Evolutionary conservation across 2,797 vertebrate genomes (phyloP).

Genomic region (Denticeps clupeoides): DNA sequence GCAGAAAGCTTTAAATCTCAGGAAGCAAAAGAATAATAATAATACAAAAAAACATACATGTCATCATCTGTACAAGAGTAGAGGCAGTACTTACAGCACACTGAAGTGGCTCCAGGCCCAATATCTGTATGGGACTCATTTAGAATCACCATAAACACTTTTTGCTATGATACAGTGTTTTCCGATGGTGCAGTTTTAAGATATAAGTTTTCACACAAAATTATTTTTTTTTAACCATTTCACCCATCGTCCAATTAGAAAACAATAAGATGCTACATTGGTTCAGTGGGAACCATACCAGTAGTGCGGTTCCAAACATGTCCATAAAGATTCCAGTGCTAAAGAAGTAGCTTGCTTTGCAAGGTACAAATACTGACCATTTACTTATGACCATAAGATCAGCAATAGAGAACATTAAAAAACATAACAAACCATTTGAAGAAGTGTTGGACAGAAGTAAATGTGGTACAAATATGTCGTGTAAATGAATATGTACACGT

Average conservation of each 20-base stretch:
- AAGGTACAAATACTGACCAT: slow-evolving; percentile 17
- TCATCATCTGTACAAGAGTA: slow-evolving; percentile 42
- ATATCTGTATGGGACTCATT: slow-evolving; percentile 17
- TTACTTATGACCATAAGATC: neutral
- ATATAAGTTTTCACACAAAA: slow-evolving; percentile 9
- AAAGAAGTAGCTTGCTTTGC: slow-evolving; percentile 22
- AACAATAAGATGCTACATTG: slow-evolving; percentile 18
- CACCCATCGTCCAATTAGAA: neutral
- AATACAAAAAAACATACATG: slow-evolving; percentile 14
- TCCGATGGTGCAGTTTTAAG: slow-evolving; percentile 14
- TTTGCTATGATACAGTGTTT: slow-evolving; percentile 27
- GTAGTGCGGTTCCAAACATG: slow-evolving; percentile 26
- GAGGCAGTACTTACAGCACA: slow-evolving; percentile 22
- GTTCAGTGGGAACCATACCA: slow-evolving; percentile 21
- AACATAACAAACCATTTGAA: slow-evolving; percentile 3
- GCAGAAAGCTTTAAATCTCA: slow-evolving; percentile 21
- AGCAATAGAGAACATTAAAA: neutral
- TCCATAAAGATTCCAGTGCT: slow-evolving; percentile 35
- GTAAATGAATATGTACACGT: slow-evolving; percentile 10
- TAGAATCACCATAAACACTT: slow-evolving; percentile 16
- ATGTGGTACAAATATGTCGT: neutral
- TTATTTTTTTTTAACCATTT: slow-evolving; percentile 6
- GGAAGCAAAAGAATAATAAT: slow-evolving; percentile 10
- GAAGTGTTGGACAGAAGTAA: neutral
- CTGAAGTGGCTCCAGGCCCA: slow-evolving; percentile 10